Evolutionary conservation across 1,140 invertebrate species (phyloP), one percentile per base, ranked within the genome.

Genomic region (Euura lappo): DNA sequence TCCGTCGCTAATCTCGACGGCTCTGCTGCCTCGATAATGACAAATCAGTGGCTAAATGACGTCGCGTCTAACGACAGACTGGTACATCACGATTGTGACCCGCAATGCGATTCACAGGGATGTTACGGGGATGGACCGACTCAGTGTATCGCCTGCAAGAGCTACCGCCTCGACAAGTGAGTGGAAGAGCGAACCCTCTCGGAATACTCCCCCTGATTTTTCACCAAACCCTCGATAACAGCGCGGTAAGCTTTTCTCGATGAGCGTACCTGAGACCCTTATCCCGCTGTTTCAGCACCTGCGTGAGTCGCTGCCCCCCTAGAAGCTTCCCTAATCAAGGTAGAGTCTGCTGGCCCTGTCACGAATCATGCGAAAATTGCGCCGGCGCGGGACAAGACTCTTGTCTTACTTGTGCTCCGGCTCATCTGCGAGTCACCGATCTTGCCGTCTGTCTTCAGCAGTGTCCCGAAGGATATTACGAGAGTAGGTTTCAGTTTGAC

Each of bases 381-480:
- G 93, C 93, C 7, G 95, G 94, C 2, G 90, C 94, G 5, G 94
- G 94, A n/a, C 93, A 94, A 78, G 93, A 95, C 79, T 93, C 93
- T 64, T 96, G 94, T 81, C 87, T 95, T 3, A 93, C 93, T 6
- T 96, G 94, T 85, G 93, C 93, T 1, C 93, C 94, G 4, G 93
- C 93, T 65, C 93, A 95, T 83, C 88, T 95, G 13, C 88, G 93
- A 80, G 92, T 95, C 70, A 92, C 92, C 4, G 94, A 95, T 88
- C 87, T 95, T 60, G 93, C 93, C 51, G 92, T 95, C 2, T 95
- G 94, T 76, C 84, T 96, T 64, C 94, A 95, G 80, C 92, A 94
- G 78, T 96, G 95, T 81, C 94, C 94, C 0, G 94, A 96, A 79
- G 94, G 94, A 60, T 96, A 96, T 79, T 96, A 91, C 84, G 94